Base-by-base conservation (phyloP, 2,888 invertebrate species). In the Agapostemon virescens region DNA sequence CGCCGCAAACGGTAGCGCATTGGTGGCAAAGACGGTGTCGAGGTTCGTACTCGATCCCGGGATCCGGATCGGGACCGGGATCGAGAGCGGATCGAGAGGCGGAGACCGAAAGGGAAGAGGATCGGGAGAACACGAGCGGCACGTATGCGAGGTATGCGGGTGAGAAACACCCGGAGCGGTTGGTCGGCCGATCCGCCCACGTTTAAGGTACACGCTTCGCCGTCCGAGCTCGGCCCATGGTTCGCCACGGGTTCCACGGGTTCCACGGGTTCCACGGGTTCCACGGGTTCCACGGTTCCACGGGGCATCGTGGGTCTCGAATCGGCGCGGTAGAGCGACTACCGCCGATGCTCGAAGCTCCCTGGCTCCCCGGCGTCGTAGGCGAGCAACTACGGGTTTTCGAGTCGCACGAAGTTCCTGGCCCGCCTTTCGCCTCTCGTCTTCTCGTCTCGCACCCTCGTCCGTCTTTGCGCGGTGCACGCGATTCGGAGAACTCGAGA, bases 91-190 rank as follows among this genome's bases (percentile, higher is more conserved):
- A 52, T 13, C 69, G 68, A 20, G 74, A 52, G 58, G 17, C 30
- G 40, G 72, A 9, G 75, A 45, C 69, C 70, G 30, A 64, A 68
- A 69, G 68, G 63, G 76, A 55, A 75, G 45, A 75, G 77, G 78
- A 69, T 73, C 76, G 86, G 30, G 58, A 30, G 58, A 86, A 81
- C 84, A 84, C 83, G 85, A 79, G 80, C 82, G 85, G 89, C 84
- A 86, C 85, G 86, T 90, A 88, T 85, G 85, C 83, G 81, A 88
- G 88, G 90, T 90, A 91, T 90, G 90, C 90, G 90, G 89, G 90
- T 91, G 92, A 92, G 91, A 92, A 92, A 87, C 86, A 89, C 89
- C 90, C 89, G 84, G 74, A 91, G 90, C 90, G 73, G 74, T 86
- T 80, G 77, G 64, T 74, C 85, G 77, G 72, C 49, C 78, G 90